Base-by-base conservation (phyloP, 2,797 vertebrate genomes). In the Sphaeramia orbicularis region DNA sequence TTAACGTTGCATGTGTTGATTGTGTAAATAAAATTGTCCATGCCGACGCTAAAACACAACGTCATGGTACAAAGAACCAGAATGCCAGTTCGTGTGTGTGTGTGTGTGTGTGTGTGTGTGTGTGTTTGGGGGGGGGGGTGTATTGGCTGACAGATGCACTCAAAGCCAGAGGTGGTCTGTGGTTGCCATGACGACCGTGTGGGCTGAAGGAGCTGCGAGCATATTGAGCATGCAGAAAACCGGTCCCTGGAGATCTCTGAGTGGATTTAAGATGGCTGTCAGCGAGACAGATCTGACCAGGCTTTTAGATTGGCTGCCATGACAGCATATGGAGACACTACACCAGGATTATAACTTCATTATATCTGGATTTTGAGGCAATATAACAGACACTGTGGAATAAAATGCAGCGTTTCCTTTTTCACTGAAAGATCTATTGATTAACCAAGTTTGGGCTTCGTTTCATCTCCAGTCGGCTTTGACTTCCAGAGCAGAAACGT, bases 131-230 rank as follows among this genome's bases (percentile, higher is more conserved):
- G 69, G 54, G 57, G 50, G 32, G 65, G 16, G 1, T 36, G n/a
- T 58, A 42, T 49, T 49, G 58, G 71, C 76, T 70, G 78, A 85
- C 83, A 92, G 81, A 87, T 88, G 78, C 80, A 83, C 66, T 60
- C 44, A 41, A 68, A 88, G 76, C 76, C 84, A 88, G 81, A 86
- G 87, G 86, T 88, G 86, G 89, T 89, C 84, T 60, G 14, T 21
- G 71, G 95, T 96, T 95, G 87, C 94, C 87, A 95, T 95, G 93
- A 92, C 38, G 91, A 96, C 91, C 0, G 71, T 86, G 83, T 81
- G 87, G 82, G 90, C 83, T 90, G 87, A 89, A 91, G 86, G 89
- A 91, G 87, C 80, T 83, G 84, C 82, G 89, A 91, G 86, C 92
- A 90, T 90, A 93, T 90, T 91, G 89, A 93, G 91, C 82, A 55